Evolutionary conservation across 2,797 vertebrate genomes (phyloP), one percentile per base, ranked within the genome.

Genomic region (Tapirus indicus): DNA sequence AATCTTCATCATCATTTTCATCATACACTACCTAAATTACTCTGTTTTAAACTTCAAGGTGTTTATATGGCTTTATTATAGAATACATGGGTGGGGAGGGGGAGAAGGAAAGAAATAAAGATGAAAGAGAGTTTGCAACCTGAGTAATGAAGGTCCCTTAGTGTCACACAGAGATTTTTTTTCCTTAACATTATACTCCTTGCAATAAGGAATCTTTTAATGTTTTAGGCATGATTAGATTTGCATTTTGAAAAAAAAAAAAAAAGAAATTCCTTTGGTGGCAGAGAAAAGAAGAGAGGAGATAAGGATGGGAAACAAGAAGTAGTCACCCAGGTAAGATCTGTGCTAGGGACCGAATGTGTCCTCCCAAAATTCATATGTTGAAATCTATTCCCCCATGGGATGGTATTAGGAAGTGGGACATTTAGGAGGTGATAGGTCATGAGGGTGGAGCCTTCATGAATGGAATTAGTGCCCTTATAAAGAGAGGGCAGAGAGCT

Each of bases 1-100:
- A 93, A 80, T 52, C 2, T 6, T 20, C 66, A 93, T 68, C 38
- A n/a, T 29, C 41, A n/a, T 97, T 91, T 95, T 94, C 35, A 71
- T 68, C 27, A 83, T 35, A 52, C 86, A 4, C 78, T 64, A 90
- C 25, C 1, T 79, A 89, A 93, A 94, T 82, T 58, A 82, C 66
- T 56, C 47, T 35, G 32, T n/a, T 38, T 44, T 44, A 68, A 74
- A 93, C 6, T 66, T 66, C 13, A 78, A 72, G 12, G 21, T 86
- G 2, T 78, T 77, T 89, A 52, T 47, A 74, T n/a, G 44, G 7
- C 12, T 87, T 93, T 86, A 64, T 56, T 94, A 86, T 41, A 72
- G 83, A 75, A 49, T 66, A 84, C 11, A 20, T 8, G 6, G 27
- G 32, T 25, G 4, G 2, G 16, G 7, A 9, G 17, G 21, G 75